Percentiles rank a stretch among this genome's conserved stretches.
phyloP scores from a whole-genome alignment of 92 coral and sea anemone species.

The Muricea muricata region DNA sequence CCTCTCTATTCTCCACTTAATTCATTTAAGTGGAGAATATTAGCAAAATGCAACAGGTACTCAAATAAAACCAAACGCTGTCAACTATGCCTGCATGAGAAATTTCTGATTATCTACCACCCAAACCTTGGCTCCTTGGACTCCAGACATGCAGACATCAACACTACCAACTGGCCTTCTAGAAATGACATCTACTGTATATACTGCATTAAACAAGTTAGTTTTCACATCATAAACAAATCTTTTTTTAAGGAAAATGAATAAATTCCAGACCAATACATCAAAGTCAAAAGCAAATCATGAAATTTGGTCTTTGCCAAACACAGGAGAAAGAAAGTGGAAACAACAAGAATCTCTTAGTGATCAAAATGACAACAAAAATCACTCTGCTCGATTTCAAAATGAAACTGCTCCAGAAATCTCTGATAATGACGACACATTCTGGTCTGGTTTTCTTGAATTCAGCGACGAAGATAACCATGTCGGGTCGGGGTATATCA shows the following conservation, averaged over 20 bases:
- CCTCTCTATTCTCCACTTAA: no score
- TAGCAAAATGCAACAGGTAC: no score
- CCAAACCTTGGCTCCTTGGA: no score
- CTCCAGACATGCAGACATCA: no score
- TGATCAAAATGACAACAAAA: not conserved
- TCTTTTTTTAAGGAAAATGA: not conserved
- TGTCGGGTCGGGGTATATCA: constrained; percentile 23
- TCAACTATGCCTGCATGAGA: no score
- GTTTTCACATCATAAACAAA: no score
- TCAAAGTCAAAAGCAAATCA: constrained; percentile 18
- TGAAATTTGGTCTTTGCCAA: not conserved
- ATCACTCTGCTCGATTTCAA: not conserved
- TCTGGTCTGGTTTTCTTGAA: not conserved
- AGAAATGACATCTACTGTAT: no score
- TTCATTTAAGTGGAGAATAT: no score
- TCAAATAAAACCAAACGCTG: no score
- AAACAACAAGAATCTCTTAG: not conserved
- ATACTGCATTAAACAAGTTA: no score
- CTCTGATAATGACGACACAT: not conserved
- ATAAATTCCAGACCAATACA: not conserved
- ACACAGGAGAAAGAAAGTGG: not conserved
- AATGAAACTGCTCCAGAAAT: not conserved
- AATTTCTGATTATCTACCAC: no score
- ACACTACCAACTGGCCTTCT: no score
- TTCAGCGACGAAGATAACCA: constrained; percentile 14